Percentiles rank a stretch among this genome's conserved stretches.
Conservation (phyloP, 2,113 vertebrate genomes). For the Pristiophorus japonicus region DNA sequence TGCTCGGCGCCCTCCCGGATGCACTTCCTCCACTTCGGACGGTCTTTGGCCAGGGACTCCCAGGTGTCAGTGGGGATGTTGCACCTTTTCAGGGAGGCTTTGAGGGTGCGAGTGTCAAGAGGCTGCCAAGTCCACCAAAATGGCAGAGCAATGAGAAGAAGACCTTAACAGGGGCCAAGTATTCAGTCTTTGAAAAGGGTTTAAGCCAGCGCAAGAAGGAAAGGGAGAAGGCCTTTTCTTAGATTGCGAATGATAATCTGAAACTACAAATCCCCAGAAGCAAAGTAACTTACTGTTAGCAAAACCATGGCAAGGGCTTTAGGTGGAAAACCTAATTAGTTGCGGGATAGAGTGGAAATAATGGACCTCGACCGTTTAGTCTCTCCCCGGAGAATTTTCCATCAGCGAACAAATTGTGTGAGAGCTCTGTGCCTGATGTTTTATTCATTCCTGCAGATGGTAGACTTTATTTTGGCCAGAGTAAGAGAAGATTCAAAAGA, state of each 20-base stretch:
- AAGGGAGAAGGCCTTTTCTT: background rate
- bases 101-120: background rate
- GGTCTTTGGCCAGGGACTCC: too few relatives aligned
- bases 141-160: background rate
- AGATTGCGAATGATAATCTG: background rate
- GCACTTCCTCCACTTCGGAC: too few relatives aligned
- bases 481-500: slow-evolving; percentile 22
- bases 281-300: slow-evolving; percentile 12
- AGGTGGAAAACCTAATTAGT: slow-evolving; percentile 30
- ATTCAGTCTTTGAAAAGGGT: background rate
- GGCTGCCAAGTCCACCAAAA: background rate
- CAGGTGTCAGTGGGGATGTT: too few relatives aligned
- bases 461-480: slow-evolving; percentile 45
- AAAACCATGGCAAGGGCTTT: background rate
- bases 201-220: background rate
- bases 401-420: slow-evolving; percentile 39
- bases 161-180: background rate
- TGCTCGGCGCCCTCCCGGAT: too few relatives aligned
- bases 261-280: slow-evolving; percentile 1
- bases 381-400: slow-evolving; percentile 40
- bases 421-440: slow-evolving; percentile 38
- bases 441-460: slow-evolving; percentile 47
- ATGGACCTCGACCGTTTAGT: slow-evolving; percentile 47
- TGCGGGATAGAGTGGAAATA: slow-evolving; percentile 43
- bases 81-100: too few relatives aligned